Percentiles rank a stretch among this genome's conserved stretches.
Evolutionary conservation across 2,888 invertebrate species (phyloP).

Genomic region (Eupithecia insigniata): DNA sequence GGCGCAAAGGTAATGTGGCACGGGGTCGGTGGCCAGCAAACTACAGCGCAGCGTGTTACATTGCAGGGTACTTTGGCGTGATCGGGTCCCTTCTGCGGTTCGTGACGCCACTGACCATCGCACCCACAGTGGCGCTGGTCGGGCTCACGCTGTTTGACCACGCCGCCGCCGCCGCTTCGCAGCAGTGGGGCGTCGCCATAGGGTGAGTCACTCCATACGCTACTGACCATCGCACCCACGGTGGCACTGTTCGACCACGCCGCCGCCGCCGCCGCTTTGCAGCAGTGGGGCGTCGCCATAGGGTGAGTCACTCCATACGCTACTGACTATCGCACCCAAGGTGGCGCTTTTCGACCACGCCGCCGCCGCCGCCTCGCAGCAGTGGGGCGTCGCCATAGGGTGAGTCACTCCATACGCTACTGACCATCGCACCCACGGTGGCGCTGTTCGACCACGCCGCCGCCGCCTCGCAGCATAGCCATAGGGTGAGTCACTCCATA

Average conservation of each 20-base stretch:
- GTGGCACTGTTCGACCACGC: slow-evolving; percentile 93
- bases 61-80: slow-evolving; percentile 86
- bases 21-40: too few species aligned
- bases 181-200: slow-evolving; percentile 92
- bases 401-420: slow-evolving; percentile 86
- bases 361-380: slow-evolving; percentile 90
- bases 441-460: slow-evolving; percentile 93
- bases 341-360: slow-evolving; percentile 93
- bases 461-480: too few species aligned
- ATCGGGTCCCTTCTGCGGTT: slow-evolving; percentile 89
- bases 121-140: slow-evolving; percentile 92
- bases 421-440: slow-evolving; percentile 93
- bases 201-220: slow-evolving; percentile 87
- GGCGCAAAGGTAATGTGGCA: too few species aligned
- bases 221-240: slow-evolving; percentile 92
- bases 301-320: too few species aligned
- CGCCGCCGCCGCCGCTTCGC: slow-evolving; percentile 91
- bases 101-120: slow-evolving; percentile 93
- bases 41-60: background rate
- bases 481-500: too few species aligned
- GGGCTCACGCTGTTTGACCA: slow-evolving; percentile 93
- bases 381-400: slow-evolving; percentile 93
- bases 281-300: too few species aligned
- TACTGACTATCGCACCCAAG: slow-evolving; percentile 92
- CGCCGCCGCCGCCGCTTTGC: slow-evolving; percentile 91